A percentile compares a stretch with the other conserved stretches of the same genome.
These are phyloP conservation scores for Porites cylindrica DNA, from an alignment of 92 coral and sea anemone genomes.

Conservation along the genomic window DNA sequence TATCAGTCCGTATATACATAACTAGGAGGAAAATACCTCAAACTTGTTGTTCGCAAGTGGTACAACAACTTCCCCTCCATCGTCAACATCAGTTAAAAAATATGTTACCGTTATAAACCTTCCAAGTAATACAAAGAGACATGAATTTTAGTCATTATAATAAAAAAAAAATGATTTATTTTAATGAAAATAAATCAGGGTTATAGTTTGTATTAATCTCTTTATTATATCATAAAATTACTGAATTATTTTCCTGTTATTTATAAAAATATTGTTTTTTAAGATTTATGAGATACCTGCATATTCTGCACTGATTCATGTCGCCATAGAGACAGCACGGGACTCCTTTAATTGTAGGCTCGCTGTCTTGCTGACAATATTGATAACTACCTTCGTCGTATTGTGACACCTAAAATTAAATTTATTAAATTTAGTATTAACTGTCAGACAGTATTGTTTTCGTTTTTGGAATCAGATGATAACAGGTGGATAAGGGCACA, in stretches of 20 bases:
- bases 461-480: too few relatives aligned
- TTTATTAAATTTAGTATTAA: neutral
- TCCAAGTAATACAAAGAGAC: neutral
- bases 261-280: too few relatives aligned
- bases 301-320: slow-evolving; percentile 76
- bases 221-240: too few relatives aligned
- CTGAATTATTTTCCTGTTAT: too few relatives aligned
- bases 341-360: slow-evolving; percentile 71
- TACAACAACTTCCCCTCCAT: slow-evolving; percentile 86
- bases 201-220: too few relatives aligned
- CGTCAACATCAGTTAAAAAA: slow-evolving; percentile 85
- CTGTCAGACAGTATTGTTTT: too few relatives aligned
- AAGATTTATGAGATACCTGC: slow-evolving; percentile 56
- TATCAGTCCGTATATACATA: too few relatives aligned
- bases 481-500: too few relatives aligned
- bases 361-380: slow-evolving; percentile 88
- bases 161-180: too few relatives aligned
- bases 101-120: slow-evolving; percentile 77
- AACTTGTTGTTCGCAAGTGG: slow-evolving; percentile 86
- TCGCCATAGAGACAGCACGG: slow-evolving; percentile 93
- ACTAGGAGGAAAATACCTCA: slow-evolving; percentile 57
- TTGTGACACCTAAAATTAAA: slow-evolving; percentile 50
- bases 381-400: slow-evolving; percentile 78
- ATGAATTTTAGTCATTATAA: too few relatives aligned
- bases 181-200: too few relatives aligned